phyloP scores from a whole-genome alignment of 2,797 vertebrate species.

The Chelonia mydas region DNA sequence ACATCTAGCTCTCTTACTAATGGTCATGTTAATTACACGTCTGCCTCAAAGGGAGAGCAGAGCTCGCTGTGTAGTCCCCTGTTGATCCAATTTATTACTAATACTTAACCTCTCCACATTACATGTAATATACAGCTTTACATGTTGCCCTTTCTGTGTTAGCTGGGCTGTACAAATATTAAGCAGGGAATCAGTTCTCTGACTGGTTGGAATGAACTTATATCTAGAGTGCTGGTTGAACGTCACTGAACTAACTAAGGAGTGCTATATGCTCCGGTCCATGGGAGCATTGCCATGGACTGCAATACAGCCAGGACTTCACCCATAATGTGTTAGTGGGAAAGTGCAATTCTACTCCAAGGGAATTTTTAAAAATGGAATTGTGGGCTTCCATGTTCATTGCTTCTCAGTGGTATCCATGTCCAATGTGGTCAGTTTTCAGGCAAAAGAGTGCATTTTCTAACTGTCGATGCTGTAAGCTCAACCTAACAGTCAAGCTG shows the following conservation, averaged over 20 bases:
- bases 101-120: too few species aligned
- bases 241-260: neutral
- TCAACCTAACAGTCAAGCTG: neutral
- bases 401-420: neutral
- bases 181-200: neutral
- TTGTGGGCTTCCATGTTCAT: neutral
- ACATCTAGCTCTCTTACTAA: neutral
- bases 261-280: neutral
- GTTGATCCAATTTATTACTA: neutral
- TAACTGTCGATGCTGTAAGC: neutral
- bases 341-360: neutral
- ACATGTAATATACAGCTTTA: neutral
- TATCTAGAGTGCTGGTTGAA: neutral
- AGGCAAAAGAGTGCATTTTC: neutral
- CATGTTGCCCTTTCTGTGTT: neutral
- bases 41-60: neutral
- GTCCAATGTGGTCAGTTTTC: neutral
- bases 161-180: too few species aligned
- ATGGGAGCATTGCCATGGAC: neutral
- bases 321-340: accelerated
- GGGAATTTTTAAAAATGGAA: neutral
- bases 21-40: neutral
- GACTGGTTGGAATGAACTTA: neutral
- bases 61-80: neutral
- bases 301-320: neutral